Percentiles rank a stretch among this genome's conserved stretches.
Conservation (phyloP, 2,797 vertebrate genomes). For the Centropyge bicolor region DNA sequence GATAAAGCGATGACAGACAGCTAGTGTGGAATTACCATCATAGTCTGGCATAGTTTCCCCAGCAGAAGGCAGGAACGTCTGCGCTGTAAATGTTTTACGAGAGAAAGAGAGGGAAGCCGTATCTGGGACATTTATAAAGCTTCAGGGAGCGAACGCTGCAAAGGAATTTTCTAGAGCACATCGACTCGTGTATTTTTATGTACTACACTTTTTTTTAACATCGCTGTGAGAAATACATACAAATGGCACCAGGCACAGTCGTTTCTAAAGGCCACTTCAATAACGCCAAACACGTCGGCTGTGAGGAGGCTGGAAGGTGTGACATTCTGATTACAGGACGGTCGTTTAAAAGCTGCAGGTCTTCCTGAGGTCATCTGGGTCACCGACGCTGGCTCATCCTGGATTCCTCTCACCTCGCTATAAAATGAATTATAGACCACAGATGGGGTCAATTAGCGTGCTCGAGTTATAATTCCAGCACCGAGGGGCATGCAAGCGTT, state of each 20-base stretch:
- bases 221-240: not conserved
- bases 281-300: not conserved
- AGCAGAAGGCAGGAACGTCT: slow-evolving; percentile 80
- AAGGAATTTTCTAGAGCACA: slow-evolving; percentile 53
- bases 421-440: slow-evolving; percentile 37
- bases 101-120: slow-evolving; percentile 47
- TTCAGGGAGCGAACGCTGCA: slow-evolving; percentile 53
- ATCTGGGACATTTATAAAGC: slow-evolving; percentile 74
- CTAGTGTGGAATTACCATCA: slow-evolving; percentile 57
- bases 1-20: slow-evolving; percentile 55
- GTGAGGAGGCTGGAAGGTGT: not conserved
- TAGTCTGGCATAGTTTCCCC: slow-evolving; percentile 71
- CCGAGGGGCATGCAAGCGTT: not conserved
- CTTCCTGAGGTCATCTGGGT: slow-evolving; percentile 34
- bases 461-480: slow-evolving; percentile 10
- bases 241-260: too few species aligned
- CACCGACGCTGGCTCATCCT: slow-evolving; percentile 29
- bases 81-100: slow-evolving; percentile 83
- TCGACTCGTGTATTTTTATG: slow-evolving; percentile 18
- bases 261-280: not conserved
- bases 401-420: slow-evolving; percentile 21
- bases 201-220: not conserved
- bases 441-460: slow-evolving; percentile 39
- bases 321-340: not conserved
- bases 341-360: not conserved